Percentiles rank a stretch among this genome's conserved stretches.
These are phyloP conservation scores for Caerostris extrusa DNA, from an alignment of 1,140 invertebrate genomes.

Conservation along the genomic window DNA sequence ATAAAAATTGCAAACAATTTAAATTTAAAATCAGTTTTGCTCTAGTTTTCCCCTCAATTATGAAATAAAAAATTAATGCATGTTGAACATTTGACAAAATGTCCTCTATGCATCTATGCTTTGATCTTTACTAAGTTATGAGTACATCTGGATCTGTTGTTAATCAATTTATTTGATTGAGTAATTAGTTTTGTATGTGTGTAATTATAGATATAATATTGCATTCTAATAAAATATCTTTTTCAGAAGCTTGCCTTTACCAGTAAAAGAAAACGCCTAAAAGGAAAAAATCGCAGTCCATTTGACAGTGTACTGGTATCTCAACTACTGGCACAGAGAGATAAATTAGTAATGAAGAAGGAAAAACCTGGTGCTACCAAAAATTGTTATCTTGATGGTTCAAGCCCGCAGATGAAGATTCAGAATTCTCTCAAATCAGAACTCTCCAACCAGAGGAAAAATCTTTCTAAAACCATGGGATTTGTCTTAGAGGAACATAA, in stretches of 20 bases:
- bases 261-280: slow-evolving; percentile 76
- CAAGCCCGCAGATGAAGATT: slow-evolving; percentile 52
- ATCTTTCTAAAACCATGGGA: slow-evolving; percentile 51
- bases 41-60: no score
- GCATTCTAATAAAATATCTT: background rate
- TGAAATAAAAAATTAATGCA: no score
- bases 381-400: background rate
- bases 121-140: background rate
- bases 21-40: no score
- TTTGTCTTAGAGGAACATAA: slow-evolving; percentile 74
- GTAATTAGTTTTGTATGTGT: no score
- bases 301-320: slow-evolving; percentile 79
- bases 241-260: slow-evolving; percentile 67
- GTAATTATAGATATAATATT: no score
- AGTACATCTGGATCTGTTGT: background rate
- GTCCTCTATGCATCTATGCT: no score
- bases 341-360: slow-evolving; percentile 77
- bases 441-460: slow-evolving; percentile 44
- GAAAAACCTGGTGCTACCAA: slow-evolving; percentile 66
- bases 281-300: slow-evolving; percentile 77
- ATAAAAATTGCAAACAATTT: no score
- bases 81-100: no score
- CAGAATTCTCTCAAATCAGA: slow-evolving; percentile 58
- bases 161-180: background rate
- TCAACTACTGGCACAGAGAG: slow-evolving; percentile 78